Conservation (phyloP, 1,140 invertebrate genomes). For the Triops cancriformis region DNA sequence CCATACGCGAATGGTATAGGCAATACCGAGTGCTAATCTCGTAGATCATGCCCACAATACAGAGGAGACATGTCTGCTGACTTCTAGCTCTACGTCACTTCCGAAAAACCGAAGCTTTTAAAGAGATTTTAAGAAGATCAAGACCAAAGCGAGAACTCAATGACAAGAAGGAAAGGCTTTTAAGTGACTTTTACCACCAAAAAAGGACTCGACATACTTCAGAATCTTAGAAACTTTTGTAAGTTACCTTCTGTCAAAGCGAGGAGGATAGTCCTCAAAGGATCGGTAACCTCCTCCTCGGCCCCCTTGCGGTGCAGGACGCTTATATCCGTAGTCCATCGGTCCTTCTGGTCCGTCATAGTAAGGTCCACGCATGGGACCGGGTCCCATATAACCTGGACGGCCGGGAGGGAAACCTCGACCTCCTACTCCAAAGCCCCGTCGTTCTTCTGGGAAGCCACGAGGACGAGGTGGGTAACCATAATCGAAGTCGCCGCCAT, state of each 20-base stretch:
- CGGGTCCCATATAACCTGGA: not conserved
- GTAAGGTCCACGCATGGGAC: not conserved
- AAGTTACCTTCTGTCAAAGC: not conserved
- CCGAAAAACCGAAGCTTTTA: not conserved
- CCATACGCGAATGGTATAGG: constrained; percentile 5
- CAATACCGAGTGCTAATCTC: not conserved
- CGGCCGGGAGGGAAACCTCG: not conserved
- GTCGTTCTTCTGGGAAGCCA: not conserved
- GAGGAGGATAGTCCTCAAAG: not conserved
- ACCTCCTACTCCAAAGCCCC: not conserved
- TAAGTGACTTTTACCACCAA: not conserved
- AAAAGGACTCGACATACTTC: not conserved
- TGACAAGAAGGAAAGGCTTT: not conserved
- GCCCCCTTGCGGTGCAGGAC: not conserved
- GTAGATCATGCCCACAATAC: not conserved
- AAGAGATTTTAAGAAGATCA: not conserved
- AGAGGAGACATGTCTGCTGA: not conserved
- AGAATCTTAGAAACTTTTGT: not conserved
- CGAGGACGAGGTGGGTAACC: not conserved
- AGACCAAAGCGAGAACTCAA: not conserved
- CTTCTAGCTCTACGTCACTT: constrained; percentile 1
- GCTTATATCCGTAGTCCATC: not conserved
- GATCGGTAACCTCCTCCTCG: not conserved
- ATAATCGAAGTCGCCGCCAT: not conserved
- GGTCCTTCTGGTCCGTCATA: not conserved